These are phyloP conservation scores for Jaculus jaculus DNA, from an alignment of 2,113 vertebrate genomes.

Conservation along the genomic window DNA sequence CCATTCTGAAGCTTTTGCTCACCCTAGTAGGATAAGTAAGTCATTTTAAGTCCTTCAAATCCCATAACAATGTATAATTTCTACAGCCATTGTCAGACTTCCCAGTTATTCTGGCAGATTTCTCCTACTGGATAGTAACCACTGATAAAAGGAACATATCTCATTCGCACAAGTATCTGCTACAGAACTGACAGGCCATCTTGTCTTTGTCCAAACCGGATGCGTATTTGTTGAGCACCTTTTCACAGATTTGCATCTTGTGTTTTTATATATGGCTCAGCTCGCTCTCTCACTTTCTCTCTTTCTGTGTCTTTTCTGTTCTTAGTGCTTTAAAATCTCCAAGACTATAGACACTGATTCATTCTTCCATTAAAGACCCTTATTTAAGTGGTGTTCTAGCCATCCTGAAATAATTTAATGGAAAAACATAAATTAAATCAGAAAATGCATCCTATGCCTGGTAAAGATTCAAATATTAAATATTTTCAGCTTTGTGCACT, in stretches of 20 bases:
- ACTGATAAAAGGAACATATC: background rate
- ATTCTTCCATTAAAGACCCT: background rate
- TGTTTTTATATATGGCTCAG: background rate
- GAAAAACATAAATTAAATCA: slow-evolving; percentile 15
- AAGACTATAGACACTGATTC: background rate
- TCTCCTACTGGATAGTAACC: background rate
- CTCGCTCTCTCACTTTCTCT: background rate
- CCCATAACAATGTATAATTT: background rate
- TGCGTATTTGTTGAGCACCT: background rate
- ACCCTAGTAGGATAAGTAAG: background rate
- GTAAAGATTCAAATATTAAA: background rate
- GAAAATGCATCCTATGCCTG: background rate
- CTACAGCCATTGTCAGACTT: background rate
- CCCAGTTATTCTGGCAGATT: background rate
- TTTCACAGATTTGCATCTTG: background rate
- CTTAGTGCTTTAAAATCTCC: background rate
- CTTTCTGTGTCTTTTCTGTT: background rate
- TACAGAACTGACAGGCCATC: background rate
- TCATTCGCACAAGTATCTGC: background rate
- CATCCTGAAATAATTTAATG: background rate
- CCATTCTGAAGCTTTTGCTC: background rate
- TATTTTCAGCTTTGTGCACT: background rate
- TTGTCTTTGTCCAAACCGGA: background rate
- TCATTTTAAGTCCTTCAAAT: background rate
- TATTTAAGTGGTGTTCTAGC: background rate